Evolutionary conservation across 2,888 invertebrate genomes (phyloP).

Genomic region (Operophtera brumata): DNA sequence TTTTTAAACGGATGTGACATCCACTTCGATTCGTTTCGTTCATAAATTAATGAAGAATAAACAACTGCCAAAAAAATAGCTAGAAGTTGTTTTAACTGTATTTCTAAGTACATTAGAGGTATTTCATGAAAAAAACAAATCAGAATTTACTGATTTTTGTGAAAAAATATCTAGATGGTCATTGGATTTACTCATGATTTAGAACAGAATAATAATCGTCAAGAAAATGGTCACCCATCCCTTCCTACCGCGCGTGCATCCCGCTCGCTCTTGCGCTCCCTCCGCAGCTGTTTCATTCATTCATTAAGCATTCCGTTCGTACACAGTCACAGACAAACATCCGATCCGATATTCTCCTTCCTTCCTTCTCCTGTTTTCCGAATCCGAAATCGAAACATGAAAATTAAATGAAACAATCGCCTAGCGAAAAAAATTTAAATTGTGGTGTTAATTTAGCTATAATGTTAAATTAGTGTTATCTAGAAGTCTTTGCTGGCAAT

Average conservation of each 20-base stretch:
- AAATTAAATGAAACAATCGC: slow-evolving; percentile 44
- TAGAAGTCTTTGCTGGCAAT: slow-evolving; percentile 18
- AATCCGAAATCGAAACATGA: slow-evolving; percentile 42
- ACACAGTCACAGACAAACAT: too few species aligned
- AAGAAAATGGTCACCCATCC: neutral
- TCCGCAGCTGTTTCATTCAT: slow-evolving; percentile 14
- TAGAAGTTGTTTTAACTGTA: too few species aligned
- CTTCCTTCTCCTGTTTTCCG: too few species aligned
- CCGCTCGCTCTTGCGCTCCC: slow-evolving; percentile 19
- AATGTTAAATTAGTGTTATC: slow-evolving; percentile 36
- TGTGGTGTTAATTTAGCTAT: slow-evolving; percentile 29
- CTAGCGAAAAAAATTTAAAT: slow-evolving; percentile 38
- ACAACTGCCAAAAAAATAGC: too few species aligned
- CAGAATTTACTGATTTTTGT: too few species aligned
- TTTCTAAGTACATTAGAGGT: too few species aligned
- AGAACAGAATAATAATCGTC: slow-evolving; percentile 12
- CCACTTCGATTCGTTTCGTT: neutral
- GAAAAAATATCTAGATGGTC: too few species aligned
- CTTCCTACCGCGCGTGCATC: slow-evolving; percentile 1
- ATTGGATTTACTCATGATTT: too few species aligned
- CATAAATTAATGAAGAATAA: neutral
- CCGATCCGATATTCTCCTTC: too few species aligned
- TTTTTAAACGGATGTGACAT: neutral
- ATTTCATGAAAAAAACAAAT: too few species aligned
- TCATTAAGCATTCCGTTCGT: too few species aligned